Evolutionary conservation across 1,140 invertebrate genomes (phyloP).

Genomic region (Drosophila kohkoa): DNA sequence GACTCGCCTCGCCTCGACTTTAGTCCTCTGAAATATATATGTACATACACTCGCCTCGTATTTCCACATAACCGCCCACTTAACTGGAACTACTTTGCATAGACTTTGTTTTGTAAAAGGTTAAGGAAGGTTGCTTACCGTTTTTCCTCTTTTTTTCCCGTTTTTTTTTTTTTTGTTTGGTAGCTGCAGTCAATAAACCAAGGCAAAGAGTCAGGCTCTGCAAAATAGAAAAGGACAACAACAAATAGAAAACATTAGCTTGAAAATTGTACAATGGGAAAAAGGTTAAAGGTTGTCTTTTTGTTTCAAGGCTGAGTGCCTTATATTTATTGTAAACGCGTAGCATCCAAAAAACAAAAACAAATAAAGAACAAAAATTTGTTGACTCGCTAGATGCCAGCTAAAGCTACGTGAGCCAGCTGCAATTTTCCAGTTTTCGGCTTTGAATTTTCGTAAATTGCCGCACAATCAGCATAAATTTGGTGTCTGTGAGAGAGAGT

Average conservation of each 20-base stretch:
- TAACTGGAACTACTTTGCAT: slow-evolving; percentile 74
- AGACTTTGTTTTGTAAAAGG: slow-evolving; percentile 55
- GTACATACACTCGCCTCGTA: slow-evolving; percentile 5
- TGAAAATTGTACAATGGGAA: slow-evolving; percentile 1
- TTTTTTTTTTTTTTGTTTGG: slow-evolving; percentile 13
- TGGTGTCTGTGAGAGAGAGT: slow-evolving; percentile 42
- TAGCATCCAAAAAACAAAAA: background rate
- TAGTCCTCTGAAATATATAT: slow-evolving; percentile 28
- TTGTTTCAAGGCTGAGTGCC: slow-evolving; percentile 75
- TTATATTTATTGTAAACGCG: slow-evolving; percentile 54
- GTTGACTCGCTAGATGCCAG: slow-evolving; percentile 34
- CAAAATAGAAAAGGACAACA: slow-evolving; percentile 25
- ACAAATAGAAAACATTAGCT: slow-evolving; percentile 36
- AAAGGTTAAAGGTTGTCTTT: slow-evolving; percentile 58
- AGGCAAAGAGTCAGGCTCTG: slow-evolving; percentile 59
- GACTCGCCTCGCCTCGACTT: slow-evolving; percentile 18
- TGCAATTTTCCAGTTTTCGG: slow-evolving; percentile 66
- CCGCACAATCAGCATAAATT: slow-evolving; percentile 82
- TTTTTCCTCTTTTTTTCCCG: slow-evolving; percentile 14
- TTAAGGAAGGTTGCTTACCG: slow-evolving; percentile 57
- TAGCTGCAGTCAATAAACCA: slow-evolving; percentile 69
- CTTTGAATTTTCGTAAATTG: slow-evolving; percentile 73
- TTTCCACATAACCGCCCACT: slow-evolving; percentile 36
- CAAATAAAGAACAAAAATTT: slow-evolving; percentile 19
- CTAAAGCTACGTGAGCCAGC: slow-evolving; percentile 38